Conservation (phyloP, 2,797 vertebrate species). For the Oryzias dopingdopingensis region DNA sequence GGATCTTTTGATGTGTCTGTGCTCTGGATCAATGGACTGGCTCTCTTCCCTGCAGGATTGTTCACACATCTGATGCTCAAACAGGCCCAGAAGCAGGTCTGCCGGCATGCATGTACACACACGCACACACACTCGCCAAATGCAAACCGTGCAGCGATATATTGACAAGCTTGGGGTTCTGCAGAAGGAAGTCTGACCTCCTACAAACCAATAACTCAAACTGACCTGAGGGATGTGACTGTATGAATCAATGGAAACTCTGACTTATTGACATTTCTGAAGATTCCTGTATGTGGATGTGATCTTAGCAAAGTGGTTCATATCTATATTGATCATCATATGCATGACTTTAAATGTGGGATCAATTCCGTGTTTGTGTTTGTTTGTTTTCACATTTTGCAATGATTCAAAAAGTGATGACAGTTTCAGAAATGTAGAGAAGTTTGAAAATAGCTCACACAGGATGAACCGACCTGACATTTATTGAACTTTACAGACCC, state of each 20-base stretch:
- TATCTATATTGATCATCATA: conserved; percentile 12
- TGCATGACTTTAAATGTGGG: neutral
- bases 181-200: conserved; percentile 63
- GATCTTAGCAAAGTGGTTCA: conserved; percentile 20
- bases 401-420: neutral
- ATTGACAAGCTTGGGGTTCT: conserved; percentile 55
- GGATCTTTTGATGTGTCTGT: conserved; percentile 65
- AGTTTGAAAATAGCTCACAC: no score
- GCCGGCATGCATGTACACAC: conserved; percentile 31
- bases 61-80: conserved; percentile 56
- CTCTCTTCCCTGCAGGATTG: conserved; percentile 56
- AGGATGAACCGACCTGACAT: no score
- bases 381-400: conserved; percentile 1
- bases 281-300: conserved; percentile 15
- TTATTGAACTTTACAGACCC: no score
- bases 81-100: conserved; percentile 53
- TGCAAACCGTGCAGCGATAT: conserved; percentile 49
- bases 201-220: conserved; percentile 64
- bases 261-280: conserved; percentile 54
- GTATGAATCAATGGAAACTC: conserved; percentile 54
- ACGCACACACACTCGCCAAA: conserved; percentile 35
- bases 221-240: conserved; percentile 58
- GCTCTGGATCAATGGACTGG: conserved; percentile 57
- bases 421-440: neutral
- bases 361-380: conserved; percentile 19